These are phyloP conservation scores for Eurois occulta DNA, from an alignment of 2,888 invertebrate species.

Conservation along the genomic window DNA sequence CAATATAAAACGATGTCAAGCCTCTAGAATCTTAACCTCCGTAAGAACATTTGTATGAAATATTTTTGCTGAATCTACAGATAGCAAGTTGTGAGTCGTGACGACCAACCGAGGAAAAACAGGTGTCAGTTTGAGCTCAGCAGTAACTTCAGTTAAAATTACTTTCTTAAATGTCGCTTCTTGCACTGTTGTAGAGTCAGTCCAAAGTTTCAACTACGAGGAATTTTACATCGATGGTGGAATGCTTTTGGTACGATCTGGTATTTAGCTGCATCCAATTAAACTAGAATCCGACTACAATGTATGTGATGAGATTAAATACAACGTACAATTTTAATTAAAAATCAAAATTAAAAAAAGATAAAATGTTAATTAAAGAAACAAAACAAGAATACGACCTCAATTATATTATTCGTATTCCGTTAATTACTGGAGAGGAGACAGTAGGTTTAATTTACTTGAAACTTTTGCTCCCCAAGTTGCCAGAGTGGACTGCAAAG, in stretches of 20 bases:
- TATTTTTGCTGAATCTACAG: constrained; percentile 11
- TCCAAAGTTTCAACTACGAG: background rate
- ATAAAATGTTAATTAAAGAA: constrained; percentile 23
- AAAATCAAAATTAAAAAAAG: background rate
- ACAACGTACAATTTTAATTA: background rate
- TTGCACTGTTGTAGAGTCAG: background rate
- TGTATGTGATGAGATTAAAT: background rate
- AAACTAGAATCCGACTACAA: background rate
- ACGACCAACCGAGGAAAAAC: constrained; percentile 13
- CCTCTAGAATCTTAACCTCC: background rate
- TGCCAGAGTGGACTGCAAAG: constrained; percentile 62
- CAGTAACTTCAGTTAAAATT: constrained; percentile 15
- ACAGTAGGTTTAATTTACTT: constrained; percentile 59
- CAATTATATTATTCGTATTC: constrained; percentile 30
- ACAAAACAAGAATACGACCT: constrained; percentile 21
- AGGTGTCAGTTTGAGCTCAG: background rate
- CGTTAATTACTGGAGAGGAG: constrained; percentile 52
- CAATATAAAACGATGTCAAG: background rate
- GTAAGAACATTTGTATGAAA: background rate
- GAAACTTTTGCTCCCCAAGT: constrained; percentile 59
- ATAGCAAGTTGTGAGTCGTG: background rate
- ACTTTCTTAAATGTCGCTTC: constrained; percentile 8
- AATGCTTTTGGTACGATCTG: background rate
- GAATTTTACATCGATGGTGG: background rate
- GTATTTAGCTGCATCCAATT: background rate